Percentiles rank a stretch among this genome's conserved stretches.
Conservation (phyloP, 1,140 invertebrate species). For the Cyphomyrmex costatus region DNA sequence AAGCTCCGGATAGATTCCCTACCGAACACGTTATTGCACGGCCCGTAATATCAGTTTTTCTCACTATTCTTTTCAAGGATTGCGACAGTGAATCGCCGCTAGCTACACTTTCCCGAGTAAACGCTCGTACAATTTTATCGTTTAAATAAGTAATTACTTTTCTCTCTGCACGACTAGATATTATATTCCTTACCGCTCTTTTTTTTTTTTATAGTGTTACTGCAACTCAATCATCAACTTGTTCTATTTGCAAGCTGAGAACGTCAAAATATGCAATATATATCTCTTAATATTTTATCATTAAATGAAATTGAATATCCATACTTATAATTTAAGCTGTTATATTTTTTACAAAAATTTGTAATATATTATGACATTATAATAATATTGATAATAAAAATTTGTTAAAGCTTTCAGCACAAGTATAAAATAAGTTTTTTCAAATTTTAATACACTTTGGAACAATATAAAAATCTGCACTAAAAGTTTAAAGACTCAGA, state of each 20-base stretch:
- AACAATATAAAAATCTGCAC: too few species aligned
- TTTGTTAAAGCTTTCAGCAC: too few species aligned
- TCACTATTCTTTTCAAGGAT: conserved; percentile 43
- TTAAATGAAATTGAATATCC: background rate
- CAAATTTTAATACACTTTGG: too few species aligned
- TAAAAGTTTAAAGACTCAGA: too few species aligned
- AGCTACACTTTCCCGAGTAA: conserved; percentile 27
- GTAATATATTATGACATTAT: background rate
- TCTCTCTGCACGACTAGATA: background rate
- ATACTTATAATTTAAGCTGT: background rate
- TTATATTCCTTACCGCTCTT: background rate
- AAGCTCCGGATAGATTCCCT: conserved; percentile 38
- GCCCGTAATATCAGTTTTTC: conserved; percentile 47
- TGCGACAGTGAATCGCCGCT: conserved; percentile 61
- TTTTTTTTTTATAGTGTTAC: conserved; percentile 4
- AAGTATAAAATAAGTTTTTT: too few species aligned
- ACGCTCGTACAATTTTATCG: conserved; percentile 21
- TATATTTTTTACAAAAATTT: background rate
- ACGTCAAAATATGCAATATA: too few species aligned
- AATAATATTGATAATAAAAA: too few species aligned
- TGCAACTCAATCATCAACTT: conserved; percentile 2
- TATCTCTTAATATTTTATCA: background rate
- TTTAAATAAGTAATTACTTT: conserved; percentile 29
- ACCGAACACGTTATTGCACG: conserved; percentile 47
- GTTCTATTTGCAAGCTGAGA: background rate